Base-by-base conservation (phyloP, 30 jellyfish, hydroid and myxozoan species). In the Sanderia malayensis region DNA sequence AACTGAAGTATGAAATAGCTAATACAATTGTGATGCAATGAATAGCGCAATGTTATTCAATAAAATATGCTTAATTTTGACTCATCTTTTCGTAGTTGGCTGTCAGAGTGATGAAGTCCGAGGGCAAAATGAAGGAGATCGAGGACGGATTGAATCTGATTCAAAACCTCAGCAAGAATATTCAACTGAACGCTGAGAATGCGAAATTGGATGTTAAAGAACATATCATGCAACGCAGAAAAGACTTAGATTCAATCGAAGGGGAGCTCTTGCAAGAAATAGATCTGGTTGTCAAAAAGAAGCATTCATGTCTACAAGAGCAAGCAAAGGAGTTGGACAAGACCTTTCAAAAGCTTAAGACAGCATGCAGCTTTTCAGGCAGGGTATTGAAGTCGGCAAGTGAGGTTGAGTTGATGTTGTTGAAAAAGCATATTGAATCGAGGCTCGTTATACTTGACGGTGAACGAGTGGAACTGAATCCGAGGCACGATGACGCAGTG, bases 371-470 rank as follows among this genome's bases (percentile, higher is more conserved):
- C 18, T 61, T 76, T 28, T 29, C 67, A 22, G 49, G 21, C 44
- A 76, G 32, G 8, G 34, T 67, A 20, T 52, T 76, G 32, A 18
- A 68, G 23, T 28, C 18, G 20, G 72, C 87, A 25, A 63, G 17
- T 29, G 87, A 76, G 47, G 70, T 52, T 44, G 87, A 76, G 58
- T 34, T 76, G 30, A 65, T 68, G 59, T 4, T 76, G 28, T 29
- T 64, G 18, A 61, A 46, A 53, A 76, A 76, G 21, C 31, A 9
- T 1, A 31, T 76, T 33, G 27, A 28, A 19, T 58, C 30, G 8
- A 57, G 87, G 44, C 64, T 76, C 47, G 31, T 22, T 1, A n/a
- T 9, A 4, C 32, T 76, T 33, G 64, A 32, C n/a, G 71, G 49
- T 2, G 31, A 29, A 3, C 31, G 62, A 0, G 65, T 46, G 4